These are phyloP conservation scores for Vanessa cardui DNA, from an alignment of 2,888 invertebrate species.

Conservation along the genomic window DNA sequence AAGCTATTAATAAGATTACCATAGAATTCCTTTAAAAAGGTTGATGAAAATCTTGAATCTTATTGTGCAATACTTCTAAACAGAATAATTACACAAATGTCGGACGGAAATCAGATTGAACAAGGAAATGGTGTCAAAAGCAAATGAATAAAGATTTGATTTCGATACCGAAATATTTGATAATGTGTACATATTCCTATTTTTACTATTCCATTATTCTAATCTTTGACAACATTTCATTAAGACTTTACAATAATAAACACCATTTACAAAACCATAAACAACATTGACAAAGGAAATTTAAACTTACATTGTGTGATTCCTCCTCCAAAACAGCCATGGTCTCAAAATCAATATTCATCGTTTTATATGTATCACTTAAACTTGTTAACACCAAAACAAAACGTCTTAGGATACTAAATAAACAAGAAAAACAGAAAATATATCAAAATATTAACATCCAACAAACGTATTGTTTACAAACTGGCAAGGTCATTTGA, in stretches of 20 bases:
- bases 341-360: conserved; percentile 84
- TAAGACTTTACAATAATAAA: conserved; percentile 7
- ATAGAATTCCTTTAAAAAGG: conserved; percentile 7
- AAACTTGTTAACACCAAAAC: conserved; percentile 26
- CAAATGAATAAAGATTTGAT: conserved; percentile 46
- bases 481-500: conserved; percentile 85
- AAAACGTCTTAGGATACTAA: conserved; percentile 29
- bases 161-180: conserved; percentile 11
- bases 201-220: neutral
- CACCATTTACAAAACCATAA: conserved; percentile 26
- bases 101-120: conserved; percentile 45
- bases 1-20: neutral
- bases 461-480: conserved; percentile 86
- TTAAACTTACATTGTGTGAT: conserved; percentile 81
- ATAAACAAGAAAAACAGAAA: conserved; percentile 43
- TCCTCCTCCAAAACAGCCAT: conserved; percentile 85
- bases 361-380: conserved; percentile 48
- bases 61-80: conserved; percentile 58
- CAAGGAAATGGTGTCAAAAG: conserved; percentile 48
- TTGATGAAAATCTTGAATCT: conserved; percentile 56
- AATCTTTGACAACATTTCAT: neutral
- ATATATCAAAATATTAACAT: conserved; percentile 47
- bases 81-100: conserved; percentile 28
- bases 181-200: neutral
- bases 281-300: conserved; percentile 55